Evolutionary conservation across 2,888 invertebrate genomes (phyloP), one percentile per base, ranked within the genome.

Genomic region (Heteromyza rotundicornis): DNA sequence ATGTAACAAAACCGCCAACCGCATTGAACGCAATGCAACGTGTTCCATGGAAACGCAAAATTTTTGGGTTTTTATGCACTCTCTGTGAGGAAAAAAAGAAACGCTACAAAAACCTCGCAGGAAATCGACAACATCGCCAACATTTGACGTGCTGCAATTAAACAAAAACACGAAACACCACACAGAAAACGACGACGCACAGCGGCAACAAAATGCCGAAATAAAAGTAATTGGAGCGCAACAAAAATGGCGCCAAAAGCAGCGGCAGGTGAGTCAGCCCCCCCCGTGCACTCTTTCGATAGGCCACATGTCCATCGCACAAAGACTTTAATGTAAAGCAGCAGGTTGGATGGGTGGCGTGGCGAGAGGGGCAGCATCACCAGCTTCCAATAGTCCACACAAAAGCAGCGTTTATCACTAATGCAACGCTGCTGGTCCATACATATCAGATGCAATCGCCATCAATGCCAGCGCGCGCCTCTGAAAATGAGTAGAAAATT

Each of bases 191-290:
- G 64, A 63, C 63, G 64, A 64, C 62, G 62, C 20, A n/a, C n/a
- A n/a, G n/a, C n/a, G n/a, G n/a, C n/a, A n/a, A n/a, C 65, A 58
- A 64, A 64, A 67, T 67, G 64, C 8, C 60, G 62, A 69, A 67
- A 69, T 67, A 68, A 68, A 67, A 69, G 64, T 70, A 68, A 70
- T 68, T 69, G 68, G 52, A 69, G 64, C 63, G 61, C 64, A 64
- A 58, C 36, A 59, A 66, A 57, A 60, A 56, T 60, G 40, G 52
- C 62, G 40, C 44, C 56, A 57, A 60, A 51, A 40, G 35, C 44
- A 60, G 40, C 20, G n/a, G 3, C n/a, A 49, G 35, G 32, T 54
- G 32, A 16, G 3, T 3, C n/a, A 40, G 40, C 40, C n/a, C n/a
- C n/a, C n/a, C n/a, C n/a, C n/a, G n/a, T n/a, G n/a, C n/a, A n/a